These are phyloP conservation scores for Achlya flavicornis DNA, from an alignment of 2,888 invertebrate species.

Conservation along the genomic window DNA sequence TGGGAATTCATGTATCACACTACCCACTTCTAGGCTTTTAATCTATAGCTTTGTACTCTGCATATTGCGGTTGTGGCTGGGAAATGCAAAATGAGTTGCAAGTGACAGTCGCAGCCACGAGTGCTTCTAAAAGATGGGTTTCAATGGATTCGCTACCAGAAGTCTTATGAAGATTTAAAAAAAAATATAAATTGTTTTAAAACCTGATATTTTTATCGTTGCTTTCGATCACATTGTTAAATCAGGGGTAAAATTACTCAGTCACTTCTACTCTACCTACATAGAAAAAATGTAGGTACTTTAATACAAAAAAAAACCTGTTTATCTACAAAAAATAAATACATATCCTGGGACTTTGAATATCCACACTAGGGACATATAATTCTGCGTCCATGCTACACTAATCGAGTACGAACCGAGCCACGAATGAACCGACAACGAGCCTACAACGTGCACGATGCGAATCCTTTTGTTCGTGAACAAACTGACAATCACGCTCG, in stretches of 20 bases:
- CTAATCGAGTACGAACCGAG: no score
- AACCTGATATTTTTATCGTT: background rate
- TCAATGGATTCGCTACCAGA: constrained; percentile 16
- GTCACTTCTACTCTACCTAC: no score
- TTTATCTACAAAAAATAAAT: no score
- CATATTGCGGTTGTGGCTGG: constrained; percentile 45
- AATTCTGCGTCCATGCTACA: no score
- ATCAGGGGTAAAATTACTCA: background rate
- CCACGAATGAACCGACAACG: no score
- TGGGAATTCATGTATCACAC: background rate
- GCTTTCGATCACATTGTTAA: background rate
- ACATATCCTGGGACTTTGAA: no score
- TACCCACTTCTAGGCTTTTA: constrained; percentile 7
- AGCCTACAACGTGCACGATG: no score
- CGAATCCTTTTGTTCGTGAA: no score
- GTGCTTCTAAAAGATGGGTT: constrained; percentile 38
- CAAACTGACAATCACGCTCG: no score
- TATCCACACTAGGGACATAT: no score
- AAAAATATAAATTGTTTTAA: background rate
- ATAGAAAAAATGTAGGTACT: no score
- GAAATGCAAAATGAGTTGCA: constrained; percentile 65
- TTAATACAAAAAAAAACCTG: no score
- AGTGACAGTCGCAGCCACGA: constrained; percentile 50
- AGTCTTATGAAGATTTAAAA: background rate
- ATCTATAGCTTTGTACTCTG: constrained; percentile 26